A percentile compares a stretch with the other conserved stretches of the same genome.
These are phyloP conservation scores for Chauna torquata DNA, from an alignment of 2,113 vertebrate species.

Conservation along the genomic window DNA sequence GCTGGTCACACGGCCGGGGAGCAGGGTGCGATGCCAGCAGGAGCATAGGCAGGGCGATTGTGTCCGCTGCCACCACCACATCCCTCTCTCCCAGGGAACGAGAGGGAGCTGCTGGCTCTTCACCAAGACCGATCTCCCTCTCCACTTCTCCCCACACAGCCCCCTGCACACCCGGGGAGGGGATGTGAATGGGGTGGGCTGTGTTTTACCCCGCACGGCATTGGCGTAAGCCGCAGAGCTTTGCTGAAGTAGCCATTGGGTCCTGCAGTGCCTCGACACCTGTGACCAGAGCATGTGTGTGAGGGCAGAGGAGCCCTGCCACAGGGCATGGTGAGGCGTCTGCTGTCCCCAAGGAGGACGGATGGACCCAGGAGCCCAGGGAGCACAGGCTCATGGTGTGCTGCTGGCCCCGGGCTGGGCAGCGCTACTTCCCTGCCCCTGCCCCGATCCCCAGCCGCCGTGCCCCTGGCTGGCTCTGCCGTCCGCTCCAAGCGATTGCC, in stretches of 20 bases:
- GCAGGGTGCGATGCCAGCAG: not conserved
- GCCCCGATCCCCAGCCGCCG: not conserved
- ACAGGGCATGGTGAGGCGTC: rapidly evolving
- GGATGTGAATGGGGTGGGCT: rapidly evolving
- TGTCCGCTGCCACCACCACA: not conserved
- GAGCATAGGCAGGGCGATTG: not conserved
- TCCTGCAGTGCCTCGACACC: not conserved
- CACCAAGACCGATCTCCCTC: not conserved
- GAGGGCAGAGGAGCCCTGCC: not conserved
- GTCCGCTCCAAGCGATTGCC: not conserved
- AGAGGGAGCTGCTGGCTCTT: not conserved
- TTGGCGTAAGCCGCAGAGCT: rapidly evolving
- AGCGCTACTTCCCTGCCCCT: not conserved
- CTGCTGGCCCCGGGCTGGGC: not conserved
- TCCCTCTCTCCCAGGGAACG: not conserved
- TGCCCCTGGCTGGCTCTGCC: not conserved
- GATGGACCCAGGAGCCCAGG: not conserved
- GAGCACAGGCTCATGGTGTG: rapidly evolving
- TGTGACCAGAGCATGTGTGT: rapidly evolving
- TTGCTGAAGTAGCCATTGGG: not conserved
- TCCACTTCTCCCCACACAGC: not conserved
- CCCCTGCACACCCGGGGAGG: not conserved
- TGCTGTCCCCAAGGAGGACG: not conserved
- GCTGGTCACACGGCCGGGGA: rapidly evolving
- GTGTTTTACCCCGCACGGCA: not conserved